Percentiles rank a stretch among this genome's conserved stretches.
Conservation (phyloP, 2,888 invertebrate species). For the Xanthia icteritia region DNA sequence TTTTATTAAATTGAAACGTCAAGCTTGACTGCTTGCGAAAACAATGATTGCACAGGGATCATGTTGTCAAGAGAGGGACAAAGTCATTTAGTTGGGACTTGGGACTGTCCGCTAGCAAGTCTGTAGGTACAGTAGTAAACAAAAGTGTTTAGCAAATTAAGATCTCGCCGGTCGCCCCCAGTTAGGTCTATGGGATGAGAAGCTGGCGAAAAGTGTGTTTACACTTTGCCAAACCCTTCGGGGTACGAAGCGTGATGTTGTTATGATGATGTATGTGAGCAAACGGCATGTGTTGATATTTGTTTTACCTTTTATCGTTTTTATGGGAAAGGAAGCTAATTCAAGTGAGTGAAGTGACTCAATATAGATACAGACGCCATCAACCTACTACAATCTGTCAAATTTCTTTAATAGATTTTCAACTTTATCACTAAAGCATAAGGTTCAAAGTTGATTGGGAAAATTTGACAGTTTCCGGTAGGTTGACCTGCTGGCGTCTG, state of each 20-base stretch:
- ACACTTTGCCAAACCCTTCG: neutral
- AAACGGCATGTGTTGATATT: neutral
- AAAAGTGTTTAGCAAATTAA: slow-evolving; percentile 27
- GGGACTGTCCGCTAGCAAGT: slow-evolving; percentile 25
- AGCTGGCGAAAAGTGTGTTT: neutral
- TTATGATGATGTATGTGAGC: neutral
- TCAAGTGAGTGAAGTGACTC: slow-evolving; percentile 2
- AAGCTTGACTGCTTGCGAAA: slow-evolving; percentile 2
- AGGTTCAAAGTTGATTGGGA: no score
- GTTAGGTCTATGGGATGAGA: neutral
- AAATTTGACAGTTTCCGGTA: no score
- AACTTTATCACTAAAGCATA: no score
- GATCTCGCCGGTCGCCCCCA: neutral
- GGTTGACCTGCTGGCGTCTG: no score
- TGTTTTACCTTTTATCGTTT: neutral
- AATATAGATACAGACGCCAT: no score
- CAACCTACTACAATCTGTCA: no score
- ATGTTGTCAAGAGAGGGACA: slow-evolving; percentile 43
- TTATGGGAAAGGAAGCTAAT: neutral
- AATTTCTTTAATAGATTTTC: no score
- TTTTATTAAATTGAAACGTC: slow-evolving; percentile 27
- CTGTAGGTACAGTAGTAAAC: slow-evolving; percentile 36
- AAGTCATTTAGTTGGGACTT: slow-evolving; percentile 34
- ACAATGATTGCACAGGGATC: slow-evolving; percentile 55
- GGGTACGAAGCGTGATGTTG: neutral